Evolutionary conservation across 2,113 vertebrate genomes (phyloP), one percentile per base, ranked within the genome.

Genomic region (Gopherus evgoodei): DNA sequence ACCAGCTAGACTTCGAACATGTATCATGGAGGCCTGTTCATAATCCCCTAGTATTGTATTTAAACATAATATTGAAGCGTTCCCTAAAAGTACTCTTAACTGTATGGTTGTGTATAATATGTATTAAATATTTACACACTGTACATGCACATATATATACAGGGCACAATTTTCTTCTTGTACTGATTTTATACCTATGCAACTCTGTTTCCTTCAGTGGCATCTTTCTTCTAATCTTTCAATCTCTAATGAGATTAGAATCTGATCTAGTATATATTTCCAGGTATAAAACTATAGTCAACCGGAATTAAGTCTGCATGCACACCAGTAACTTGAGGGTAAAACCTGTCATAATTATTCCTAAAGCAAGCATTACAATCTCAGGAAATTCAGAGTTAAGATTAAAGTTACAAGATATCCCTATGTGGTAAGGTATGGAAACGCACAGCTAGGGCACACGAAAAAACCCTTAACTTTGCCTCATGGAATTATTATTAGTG

Each of bases 11-110:
- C 35, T 86, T 93, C 92, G 52, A 92, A 93, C 81, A 80, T 35
- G 81, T 25, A 54, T 87, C 94, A 35, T 84, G 94, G 59, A 83
- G 52, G 25, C 80, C 22, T 7, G 53, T 96, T 93, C 94, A 93
- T 52, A 90, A 93, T 88, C 57, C 2, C 24, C 86, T 69, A 8
- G 19, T 52, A 25, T 6, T 69, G n/a, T 42, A 27, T 47, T 47
- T 78, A 47, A 44, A 35, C 29, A 44, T n/a, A 56, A 72, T 53
- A 47, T 75, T 54, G 50, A 14, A 69, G 42, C 47, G 6, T 56
- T 62, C 53, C 19, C 83, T 90, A 80, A 85, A 54, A 31, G 1
- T 50, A 50, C 1, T 62, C 50, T 85, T 53, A 53, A 47, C 42
- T 17, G 10, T 47, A 54, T 47, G 17, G 19, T 21, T 69, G 16